Evolutionary conservation across 2,113 vertebrate species (phyloP).

Genomic region (Apus apus): DNA sequence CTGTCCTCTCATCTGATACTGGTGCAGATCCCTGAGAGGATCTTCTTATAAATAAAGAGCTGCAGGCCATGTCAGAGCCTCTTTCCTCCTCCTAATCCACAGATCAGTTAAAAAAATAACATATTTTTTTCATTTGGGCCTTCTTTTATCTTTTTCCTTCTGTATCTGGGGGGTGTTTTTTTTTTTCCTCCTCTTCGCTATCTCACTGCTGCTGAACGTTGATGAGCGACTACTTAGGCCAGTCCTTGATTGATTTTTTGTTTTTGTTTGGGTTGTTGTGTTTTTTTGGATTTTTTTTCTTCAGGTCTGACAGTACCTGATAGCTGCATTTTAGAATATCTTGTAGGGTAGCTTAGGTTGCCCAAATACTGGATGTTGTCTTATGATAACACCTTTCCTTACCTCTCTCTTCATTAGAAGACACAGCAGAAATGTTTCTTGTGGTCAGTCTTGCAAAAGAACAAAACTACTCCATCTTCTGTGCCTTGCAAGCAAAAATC

Average conservation of each 20-base stretch:
- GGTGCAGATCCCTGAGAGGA: conserved; percentile 24
- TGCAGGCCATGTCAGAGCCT: conserved; percentile 24
- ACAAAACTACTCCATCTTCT: neutral
- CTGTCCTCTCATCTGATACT: neutral
- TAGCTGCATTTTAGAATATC: neutral
- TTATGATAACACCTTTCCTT: neutral
- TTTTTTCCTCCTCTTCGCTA: neutral
- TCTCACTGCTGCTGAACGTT: neutral
- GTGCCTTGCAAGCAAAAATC: neutral
- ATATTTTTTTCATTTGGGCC: conserved; percentile 31
- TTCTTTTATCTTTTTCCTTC: conserved; percentile 46
- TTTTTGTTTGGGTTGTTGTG: neutral
- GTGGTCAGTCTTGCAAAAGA: neutral
- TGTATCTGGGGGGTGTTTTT: conserved; percentile 1
- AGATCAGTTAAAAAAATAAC: conserved; percentile 50
- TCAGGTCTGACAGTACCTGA: neutral
- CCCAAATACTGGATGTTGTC: neutral
- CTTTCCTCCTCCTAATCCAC: neutral
- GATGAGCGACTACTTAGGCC: conserved; percentile 13
- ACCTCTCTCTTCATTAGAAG: neutral
- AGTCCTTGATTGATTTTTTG: neutral
- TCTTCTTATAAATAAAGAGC: conserved; percentile 37
- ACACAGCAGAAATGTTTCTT: neutral
- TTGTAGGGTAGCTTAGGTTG: neutral
- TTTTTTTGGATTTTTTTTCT: neutral